phyloP scores from a whole-genome alignment of 2,113 vertebrate genomes.

The Synodontis membranacea region DNA sequence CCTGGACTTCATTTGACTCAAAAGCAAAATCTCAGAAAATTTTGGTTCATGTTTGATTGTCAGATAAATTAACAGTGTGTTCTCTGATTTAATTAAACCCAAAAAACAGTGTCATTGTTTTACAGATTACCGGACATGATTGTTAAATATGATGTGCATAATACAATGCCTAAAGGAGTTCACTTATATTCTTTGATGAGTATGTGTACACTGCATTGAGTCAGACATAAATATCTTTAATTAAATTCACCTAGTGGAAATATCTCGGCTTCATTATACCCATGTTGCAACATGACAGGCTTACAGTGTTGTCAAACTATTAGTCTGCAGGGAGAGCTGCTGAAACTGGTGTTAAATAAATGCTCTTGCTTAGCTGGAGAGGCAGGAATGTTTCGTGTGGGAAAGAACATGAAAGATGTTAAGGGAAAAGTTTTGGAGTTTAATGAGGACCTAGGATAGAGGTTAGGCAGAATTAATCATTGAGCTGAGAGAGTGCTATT shows the following conservation, averaged over 20 bases:
- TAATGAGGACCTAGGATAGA: slow-evolving; percentile 72
- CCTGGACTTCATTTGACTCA: neutral
- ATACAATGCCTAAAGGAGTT: slow-evolving; percentile 29
- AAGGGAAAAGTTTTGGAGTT: slow-evolving; percentile 67
- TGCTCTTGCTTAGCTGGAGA: slow-evolving; percentile 64
- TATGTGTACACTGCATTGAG: slow-evolving; percentile 27
- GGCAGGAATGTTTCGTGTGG: slow-evolving; percentile 65
- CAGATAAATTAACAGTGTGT: slow-evolving; percentile 26
- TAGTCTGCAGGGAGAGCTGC: slow-evolving; percentile 62
- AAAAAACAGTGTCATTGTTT: slow-evolving; percentile 24
- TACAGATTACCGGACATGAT: slow-evolving; percentile 28
- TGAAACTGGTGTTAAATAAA: slow-evolving; percentile 61
- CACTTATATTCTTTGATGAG: neutral
- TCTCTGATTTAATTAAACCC: slow-evolving; percentile 49
- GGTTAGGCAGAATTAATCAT: slow-evolving; percentile 72
- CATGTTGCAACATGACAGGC: slow-evolving; percentile 64
- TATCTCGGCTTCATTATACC: slow-evolving; percentile 62
- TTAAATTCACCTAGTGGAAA: slow-evolving; percentile 52
- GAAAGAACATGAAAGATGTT: slow-evolving; percentile 65
- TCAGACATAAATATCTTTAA: slow-evolving; percentile 55
- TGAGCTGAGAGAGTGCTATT: slow-evolving; percentile 52
- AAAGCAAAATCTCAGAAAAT: slow-evolving; percentile 22
- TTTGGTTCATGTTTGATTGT: slow-evolving; percentile 40
- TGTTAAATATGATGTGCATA: slow-evolving; percentile 17
- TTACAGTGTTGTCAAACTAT: slow-evolving; percentile 66